Percentiles rank a stretch among this genome's conserved stretches.
These are phyloP conservation scores for Pammene aurita DNA, from an alignment of 2,888 invertebrate genomes.

Conservation along the genomic window DNA sequence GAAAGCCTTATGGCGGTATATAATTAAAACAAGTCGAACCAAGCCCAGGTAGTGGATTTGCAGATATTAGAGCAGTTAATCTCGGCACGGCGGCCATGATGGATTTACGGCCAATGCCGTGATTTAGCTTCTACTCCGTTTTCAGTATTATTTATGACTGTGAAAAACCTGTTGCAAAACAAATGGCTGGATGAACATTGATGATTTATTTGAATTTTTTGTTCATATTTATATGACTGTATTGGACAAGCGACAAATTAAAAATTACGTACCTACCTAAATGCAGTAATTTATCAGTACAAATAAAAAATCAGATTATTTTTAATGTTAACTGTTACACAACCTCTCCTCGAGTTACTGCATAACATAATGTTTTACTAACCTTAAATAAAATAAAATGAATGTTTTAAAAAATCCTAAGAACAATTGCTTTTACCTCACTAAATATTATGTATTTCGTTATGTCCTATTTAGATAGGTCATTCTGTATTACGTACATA, in stretches of 20 bases:
- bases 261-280: too few species aligned
- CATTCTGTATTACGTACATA: too few species aligned
- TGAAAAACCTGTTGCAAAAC: conserved; percentile 13
- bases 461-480: too few species aligned
- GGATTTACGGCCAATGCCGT: conserved; percentile 19
- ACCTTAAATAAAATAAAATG: too few species aligned
- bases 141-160: conserved; percentile 28
- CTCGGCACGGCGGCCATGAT: conserved; percentile 9
- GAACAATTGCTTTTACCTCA: too few species aligned
- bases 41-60: conserved; percentile 18
- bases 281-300: too few species aligned
- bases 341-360: neutral
- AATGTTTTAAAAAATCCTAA: too few species aligned
- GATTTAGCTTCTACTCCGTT: conserved; percentile 22
- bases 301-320: too few species aligned
- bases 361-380: neutral
- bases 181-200: neutral
- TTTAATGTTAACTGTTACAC: neutral
- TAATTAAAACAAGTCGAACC: neutral
- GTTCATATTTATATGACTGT: too few species aligned
- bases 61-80: conserved; percentile 27
- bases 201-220: too few species aligned
- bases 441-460: too few species aligned
- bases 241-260: too few species aligned
- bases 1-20: neutral